Percentiles rank a stretch among this genome's conserved stretches.
phyloP scores from a whole-genome alignment of 2,888 invertebrate genomes.

The Callyntrura sp. region DNA sequence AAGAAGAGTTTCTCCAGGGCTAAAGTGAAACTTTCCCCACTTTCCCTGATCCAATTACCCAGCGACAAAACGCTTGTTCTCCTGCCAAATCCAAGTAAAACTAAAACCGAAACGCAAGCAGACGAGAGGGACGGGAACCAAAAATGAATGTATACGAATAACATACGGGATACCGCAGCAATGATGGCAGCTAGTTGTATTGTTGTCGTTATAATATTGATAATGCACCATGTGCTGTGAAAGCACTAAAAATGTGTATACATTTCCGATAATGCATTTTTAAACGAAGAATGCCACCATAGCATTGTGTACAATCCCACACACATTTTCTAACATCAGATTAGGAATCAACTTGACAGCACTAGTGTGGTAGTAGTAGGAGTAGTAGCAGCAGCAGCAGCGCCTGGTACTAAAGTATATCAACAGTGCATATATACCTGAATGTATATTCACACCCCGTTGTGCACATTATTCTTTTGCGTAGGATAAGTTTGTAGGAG shows the following conservation, averaged over 20 bases:
- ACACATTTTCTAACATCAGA: constrained; percentile 53
- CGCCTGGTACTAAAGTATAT: neutral
- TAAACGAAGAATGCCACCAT: constrained; percentile 11
- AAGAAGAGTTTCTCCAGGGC: constrained; percentile 64
- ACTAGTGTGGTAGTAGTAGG: too few species aligned
- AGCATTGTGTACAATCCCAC: neutral
- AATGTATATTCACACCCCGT: constrained; percentile 2
- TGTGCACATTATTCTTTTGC: constrained; percentile 3
- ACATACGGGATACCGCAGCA: neutral
- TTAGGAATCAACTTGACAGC: constrained; percentile 71
- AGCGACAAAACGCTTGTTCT: constrained; percentile 78
- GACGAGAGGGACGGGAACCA: constrained; percentile 56
- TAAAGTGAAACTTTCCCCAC: constrained; percentile 77
- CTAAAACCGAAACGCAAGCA: constrained; percentile 54
- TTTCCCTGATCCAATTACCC: constrained; percentile 79
- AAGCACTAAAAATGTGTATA: neutral
- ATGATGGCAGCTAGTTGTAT: constrained; percentile 8
- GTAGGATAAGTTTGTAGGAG: constrained; percentile 2
- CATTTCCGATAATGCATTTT: constrained; percentile 47
- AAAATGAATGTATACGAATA: constrained; percentile 3
- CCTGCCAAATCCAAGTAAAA: constrained; percentile 70
- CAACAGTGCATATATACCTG: neutral
- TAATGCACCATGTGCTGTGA: constrained; percentile 27
- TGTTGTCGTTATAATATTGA: constrained; percentile 6
- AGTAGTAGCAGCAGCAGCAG: neutral